Conservation (phyloP, 2,888 invertebrate genomes). For the Idaea straminata region DNA sequence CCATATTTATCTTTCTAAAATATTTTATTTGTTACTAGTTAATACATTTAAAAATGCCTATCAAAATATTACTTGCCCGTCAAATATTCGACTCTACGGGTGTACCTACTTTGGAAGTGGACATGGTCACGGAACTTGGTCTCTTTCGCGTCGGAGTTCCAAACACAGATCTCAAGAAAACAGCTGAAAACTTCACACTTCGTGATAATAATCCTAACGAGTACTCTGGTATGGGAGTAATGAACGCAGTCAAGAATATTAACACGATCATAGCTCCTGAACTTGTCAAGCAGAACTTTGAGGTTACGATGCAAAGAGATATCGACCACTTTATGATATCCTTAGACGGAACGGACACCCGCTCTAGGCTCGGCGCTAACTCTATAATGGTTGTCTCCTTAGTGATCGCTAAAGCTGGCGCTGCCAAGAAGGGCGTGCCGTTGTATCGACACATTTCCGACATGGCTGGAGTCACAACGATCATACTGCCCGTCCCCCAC, state of each 20-base stretch:
- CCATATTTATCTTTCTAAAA: constrained; percentile 6
- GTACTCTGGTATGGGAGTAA: constrained; percentile 96
- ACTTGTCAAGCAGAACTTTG: constrained; percentile 87
- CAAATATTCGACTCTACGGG: constrained; percentile 98
- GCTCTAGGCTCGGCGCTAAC: constrained; percentile 96
- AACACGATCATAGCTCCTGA: constrained; percentile 90
- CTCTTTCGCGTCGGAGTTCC: constrained; percentile 96
- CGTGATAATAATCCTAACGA: constrained; percentile 92
- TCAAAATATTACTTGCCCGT: constrained; percentile 94
- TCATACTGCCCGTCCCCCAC: constrained; percentile 97
- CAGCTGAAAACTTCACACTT: constrained; percentile 96
- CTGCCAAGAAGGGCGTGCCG: constrained; percentile 94
- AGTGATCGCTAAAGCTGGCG: constrained; percentile 97
- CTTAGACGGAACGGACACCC: constrained; percentile 97
- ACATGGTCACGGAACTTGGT: constrained; percentile 89
- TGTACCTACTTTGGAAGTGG: constrained; percentile 98
- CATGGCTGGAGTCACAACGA: constrained; percentile 92
- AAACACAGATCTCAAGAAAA: constrained; percentile 96
- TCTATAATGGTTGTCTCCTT: constrained; percentile 98
- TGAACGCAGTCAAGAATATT: constrained; percentile 93
- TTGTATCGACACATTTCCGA: constrained; percentile 96
- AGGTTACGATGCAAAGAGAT: constrained; percentile 93
- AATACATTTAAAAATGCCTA: constrained; percentile 83
- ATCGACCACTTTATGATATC: constrained; percentile 93
- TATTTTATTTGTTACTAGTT: background rate